phyloP scores from a whole-genome alignment of 2,113 vertebrate species.

The Mormyrus lacerda region DNA sequence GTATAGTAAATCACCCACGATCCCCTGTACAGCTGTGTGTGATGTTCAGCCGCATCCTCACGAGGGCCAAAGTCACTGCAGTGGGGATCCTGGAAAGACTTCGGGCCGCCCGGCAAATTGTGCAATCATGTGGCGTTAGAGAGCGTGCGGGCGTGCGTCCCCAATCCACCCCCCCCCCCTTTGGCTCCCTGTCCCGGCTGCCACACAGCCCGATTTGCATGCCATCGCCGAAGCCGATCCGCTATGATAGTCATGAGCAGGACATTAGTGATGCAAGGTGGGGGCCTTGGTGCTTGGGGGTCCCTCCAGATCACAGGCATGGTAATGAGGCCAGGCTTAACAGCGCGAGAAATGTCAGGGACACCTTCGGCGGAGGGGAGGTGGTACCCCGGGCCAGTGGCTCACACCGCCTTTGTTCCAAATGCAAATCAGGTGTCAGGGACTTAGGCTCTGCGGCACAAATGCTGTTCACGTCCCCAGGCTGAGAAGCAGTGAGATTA shows the following conservation, averaged over 20 bases:
- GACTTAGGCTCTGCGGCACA: constrained; percentile 35
- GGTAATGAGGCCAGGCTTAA: constrained; percentile 70
- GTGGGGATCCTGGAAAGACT: neutral
- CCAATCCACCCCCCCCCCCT: neutral
- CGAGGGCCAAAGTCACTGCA: neutral
- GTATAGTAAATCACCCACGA: neutral
- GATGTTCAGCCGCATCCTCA: neutral
- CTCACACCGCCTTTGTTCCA: constrained; percentile 59
- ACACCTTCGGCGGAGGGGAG: constrained; percentile 51
- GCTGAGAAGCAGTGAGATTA: neutral
- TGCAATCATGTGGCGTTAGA: neutral
- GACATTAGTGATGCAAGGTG: constrained; percentile 52
- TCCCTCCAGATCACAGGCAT: constrained; percentile 69
- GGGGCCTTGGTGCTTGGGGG: constrained; percentile 62
- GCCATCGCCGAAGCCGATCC: neutral
- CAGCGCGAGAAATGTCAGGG: constrained; percentile 68
- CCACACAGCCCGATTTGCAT: constrained; percentile 2
- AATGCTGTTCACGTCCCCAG: neutral
- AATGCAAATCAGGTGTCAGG: constrained; percentile 55
- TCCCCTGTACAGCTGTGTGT: neutral
- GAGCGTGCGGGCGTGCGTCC: neutral
- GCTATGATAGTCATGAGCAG: constrained; percentile 31
- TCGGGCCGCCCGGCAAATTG: neutral
- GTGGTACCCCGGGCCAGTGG: constrained; percentile 53
- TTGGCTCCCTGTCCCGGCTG: neutral